Percentiles rank a stretch among this genome's conserved stretches.
Conservation (phyloP, 2,888 invertebrate species). For the Parnassius glacialis region DNA sequence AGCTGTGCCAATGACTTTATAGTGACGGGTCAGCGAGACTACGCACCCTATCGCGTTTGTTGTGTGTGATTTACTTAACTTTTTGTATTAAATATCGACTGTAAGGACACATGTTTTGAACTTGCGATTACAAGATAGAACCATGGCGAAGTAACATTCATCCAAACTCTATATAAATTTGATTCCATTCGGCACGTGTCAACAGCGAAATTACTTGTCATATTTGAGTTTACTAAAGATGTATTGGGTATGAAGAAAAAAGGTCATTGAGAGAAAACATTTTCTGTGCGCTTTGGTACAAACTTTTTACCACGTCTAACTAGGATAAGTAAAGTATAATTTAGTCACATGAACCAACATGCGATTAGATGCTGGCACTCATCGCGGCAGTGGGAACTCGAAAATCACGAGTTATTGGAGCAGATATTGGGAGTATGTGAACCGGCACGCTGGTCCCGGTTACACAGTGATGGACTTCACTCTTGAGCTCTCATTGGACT, state of each 20-base stretch:
- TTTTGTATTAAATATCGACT: not conserved
- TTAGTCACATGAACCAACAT: not conserved
- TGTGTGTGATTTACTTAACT: not conserved
- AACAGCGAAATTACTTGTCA: too few species aligned
- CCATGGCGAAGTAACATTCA: too few species aligned
- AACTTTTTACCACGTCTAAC: too few species aligned
- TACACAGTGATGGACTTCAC: not conserved
- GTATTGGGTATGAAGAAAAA: too few species aligned
- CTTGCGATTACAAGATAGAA: too few species aligned
- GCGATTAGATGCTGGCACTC: not conserved
- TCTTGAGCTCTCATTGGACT: not conserved
- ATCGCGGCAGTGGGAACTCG: not conserved
- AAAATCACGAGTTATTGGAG: slow-evolving; percentile 6
- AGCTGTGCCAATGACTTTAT: slow-evolving; percentile 41
- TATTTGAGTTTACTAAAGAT: too few species aligned
- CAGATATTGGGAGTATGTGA: not conserved
- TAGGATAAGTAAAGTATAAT: too few species aligned
- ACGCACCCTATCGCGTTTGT: not conserved
- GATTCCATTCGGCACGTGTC: too few species aligned
- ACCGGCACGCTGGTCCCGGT: slow-evolving; percentile 5
- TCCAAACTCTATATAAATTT: too few species aligned
- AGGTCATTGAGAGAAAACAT: too few species aligned
- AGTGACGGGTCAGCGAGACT: slow-evolving; percentile 39
- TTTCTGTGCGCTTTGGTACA: too few species aligned
- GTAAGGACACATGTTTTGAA: not conserved